These are phyloP conservation scores for Erebia ligea DNA, from an alignment of 2,888 invertebrate genomes.

Conservation along the genomic window DNA sequence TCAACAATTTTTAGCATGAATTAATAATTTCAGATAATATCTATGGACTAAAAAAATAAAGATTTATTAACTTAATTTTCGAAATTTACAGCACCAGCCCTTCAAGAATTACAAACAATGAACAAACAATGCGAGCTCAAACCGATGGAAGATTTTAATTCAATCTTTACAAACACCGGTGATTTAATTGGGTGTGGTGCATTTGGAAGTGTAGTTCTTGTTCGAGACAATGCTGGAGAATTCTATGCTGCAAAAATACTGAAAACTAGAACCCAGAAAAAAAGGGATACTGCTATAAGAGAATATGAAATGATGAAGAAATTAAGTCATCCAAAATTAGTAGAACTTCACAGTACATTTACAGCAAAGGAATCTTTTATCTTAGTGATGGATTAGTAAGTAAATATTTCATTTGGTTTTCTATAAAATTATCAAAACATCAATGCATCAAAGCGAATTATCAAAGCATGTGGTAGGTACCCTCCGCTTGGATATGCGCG, in stretches of 20 bases:
- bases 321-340: slow-evolving; percentile 91
- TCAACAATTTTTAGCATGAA: background rate
- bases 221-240: slow-evolving; percentile 55
- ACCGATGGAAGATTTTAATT: slow-evolving; percentile 41
- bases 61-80: background rate
- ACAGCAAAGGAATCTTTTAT: slow-evolving; percentile 82
- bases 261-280: slow-evolving; percentile 87
- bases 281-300: slow-evolving; percentile 89
- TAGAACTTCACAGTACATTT: slow-evolving; percentile 78
- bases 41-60: background rate
- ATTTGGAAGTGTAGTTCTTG: slow-evolving; percentile 48
- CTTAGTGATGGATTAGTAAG: slow-evolving; percentile 96
- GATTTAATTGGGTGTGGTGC: slow-evolving; percentile 49
- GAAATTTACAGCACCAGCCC: slow-evolving; percentile 31
- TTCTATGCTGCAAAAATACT: slow-evolving; percentile 93
- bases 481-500: no score
- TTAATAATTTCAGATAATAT: background rate
- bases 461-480: no score
- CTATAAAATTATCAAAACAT: background rate
- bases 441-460: no score
- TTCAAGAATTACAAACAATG: slow-evolving; percentile 15
- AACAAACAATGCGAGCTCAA: slow-evolving; percentile 29
- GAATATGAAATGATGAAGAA: slow-evolving; percentile 95
- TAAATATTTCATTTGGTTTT: slow-evolving; percentile 44
- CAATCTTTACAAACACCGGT: slow-evolving; percentile 41